A percentile compares a stretch with the other conserved stretches of the same genome.
Evolutionary conservation across 2,888 invertebrate genomes (phyloP).

Genomic region (Keiferia lycopersicella): DNA sequence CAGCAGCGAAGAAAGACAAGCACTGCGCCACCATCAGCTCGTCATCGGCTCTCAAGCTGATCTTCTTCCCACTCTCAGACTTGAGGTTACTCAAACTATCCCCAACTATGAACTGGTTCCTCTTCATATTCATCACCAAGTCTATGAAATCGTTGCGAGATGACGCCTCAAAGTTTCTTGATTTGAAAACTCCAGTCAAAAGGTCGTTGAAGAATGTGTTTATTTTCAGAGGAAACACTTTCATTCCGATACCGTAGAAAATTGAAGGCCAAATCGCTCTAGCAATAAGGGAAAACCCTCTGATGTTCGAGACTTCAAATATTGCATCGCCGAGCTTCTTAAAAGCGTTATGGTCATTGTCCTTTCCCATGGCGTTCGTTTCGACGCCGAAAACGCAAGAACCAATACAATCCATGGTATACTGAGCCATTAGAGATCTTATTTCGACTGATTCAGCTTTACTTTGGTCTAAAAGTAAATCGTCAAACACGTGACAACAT

Average conservation of each 20-base stretch:
- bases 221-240: slow-evolving; percentile 39
- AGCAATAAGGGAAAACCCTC: slow-evolving; percentile 34
- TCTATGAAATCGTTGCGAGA: slow-evolving; percentile 40
- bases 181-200: slow-evolving; percentile 32
- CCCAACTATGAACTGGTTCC: slow-evolving; percentile 40
- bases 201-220: slow-evolving; percentile 38
- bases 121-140: slow-evolving; percentile 33
- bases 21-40: slow-evolving; percentile 77
- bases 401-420: slow-evolving; percentile 53
- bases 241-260: slow-evolving; percentile 45
- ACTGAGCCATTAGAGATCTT: slow-evolving; percentile 47
- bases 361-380: slow-evolving; percentile 23
- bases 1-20: slow-evolving; percentile 69
- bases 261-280: slow-evolving; percentile 47
- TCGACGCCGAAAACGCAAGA: slow-evolving; percentile 49
- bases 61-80: slow-evolving; percentile 31
- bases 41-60: slow-evolving; percentile 52
- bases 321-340: slow-evolving; percentile 39
- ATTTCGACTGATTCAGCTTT: slow-evolving; percentile 40
- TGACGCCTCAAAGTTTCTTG: slow-evolving; percentile 32
- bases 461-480: slow-evolving; percentile 25
- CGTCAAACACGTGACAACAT: slow-evolving; percentile 33
- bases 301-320: slow-evolving; percentile 34
- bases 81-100: slow-evolving; percentile 40
- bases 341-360: slow-evolving; percentile 41